Evolutionary conservation across 2,888 invertebrate genomes (phyloP).

Genomic region (Leptinotarsa juncta): DNA sequence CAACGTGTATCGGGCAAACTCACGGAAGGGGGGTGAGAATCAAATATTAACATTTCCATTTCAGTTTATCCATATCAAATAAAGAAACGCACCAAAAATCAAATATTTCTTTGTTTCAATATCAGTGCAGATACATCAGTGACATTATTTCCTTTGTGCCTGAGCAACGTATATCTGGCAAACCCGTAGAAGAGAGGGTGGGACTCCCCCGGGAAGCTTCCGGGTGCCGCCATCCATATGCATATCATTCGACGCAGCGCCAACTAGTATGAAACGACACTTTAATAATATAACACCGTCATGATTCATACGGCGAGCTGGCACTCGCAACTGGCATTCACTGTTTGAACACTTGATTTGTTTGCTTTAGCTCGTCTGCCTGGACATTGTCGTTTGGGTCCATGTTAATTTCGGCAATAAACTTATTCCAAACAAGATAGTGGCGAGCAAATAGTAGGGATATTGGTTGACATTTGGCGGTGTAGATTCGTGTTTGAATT

Average conservation of each 20-base stretch:
- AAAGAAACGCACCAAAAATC: too few relatives aligned
- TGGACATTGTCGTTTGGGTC: conserved; percentile 34
- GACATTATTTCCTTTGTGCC: background rate
- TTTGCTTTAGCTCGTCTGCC: conserved; percentile 44
- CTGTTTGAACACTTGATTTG: conserved; percentile 59
- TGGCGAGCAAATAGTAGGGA: conserved; percentile 26
- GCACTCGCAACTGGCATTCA: conserved; percentile 53
- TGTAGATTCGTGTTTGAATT: conserved; percentile 13
- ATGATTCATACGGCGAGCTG: conserved; percentile 56
- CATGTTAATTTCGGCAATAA: conserved; percentile 33
- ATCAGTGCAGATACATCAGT: too few relatives aligned
- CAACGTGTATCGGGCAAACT: conserved; percentile 33
- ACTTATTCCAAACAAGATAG: conserved; percentile 26
- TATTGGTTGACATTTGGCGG: conserved; percentile 24
- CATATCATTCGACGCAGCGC: conserved; percentile 55
- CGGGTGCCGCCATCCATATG: conserved; percentile 52
- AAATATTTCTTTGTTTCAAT: too few relatives aligned
- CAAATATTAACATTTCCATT: too few relatives aligned
- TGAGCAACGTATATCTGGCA: conserved; percentile 32
- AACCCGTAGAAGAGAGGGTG: conserved; percentile 36
- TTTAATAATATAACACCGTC: conserved; percentile 58
- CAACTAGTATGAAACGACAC: conserved; percentile 55
- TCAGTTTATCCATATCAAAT: too few relatives aligned
- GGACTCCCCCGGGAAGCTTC: conserved; percentile 31
- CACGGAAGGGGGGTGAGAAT: conserved; percentile 32